Base-by-base conservation (phyloP, 2,797 vertebrate genomes). In the Mastacembelus armatus region DNA sequence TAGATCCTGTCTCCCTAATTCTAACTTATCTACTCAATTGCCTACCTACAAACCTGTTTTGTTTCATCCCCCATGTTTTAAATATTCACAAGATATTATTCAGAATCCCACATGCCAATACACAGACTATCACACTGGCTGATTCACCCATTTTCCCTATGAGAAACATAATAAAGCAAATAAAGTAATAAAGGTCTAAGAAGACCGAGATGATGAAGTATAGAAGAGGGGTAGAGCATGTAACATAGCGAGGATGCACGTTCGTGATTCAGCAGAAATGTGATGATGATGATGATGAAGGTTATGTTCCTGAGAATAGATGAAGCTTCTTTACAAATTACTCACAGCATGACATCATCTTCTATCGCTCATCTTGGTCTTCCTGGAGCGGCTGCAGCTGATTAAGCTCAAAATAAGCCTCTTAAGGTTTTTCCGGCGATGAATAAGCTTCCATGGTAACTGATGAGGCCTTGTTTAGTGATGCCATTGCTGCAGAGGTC, bases 381-480 rank as follows among this genome's bases (percentile, higher is more conserved):
- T 86, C 55, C 35, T 68, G 80, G 42, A 72, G 82, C 44, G 72
- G 42, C 45, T 71, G 71, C 66, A 62, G 71, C 60, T 77, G 77
- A 81, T 85, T 71, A 81, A 36, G 51, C 76, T 89, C 73, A 47
- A 16, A 70, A 47, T 80, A 83, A 90, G 69, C 83, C 82, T 85
- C 82, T 84, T 64, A 67, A 68, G 70, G 60, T 63, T 76, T 65
- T 75, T 67, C 68, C 12, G 19, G 51, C 65, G 16, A 40, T 74
- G 82, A 85, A 69, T 78, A 44, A 71, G 74, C 62, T 80, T 66
- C 77, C 74, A 75, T 77, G 67, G 83, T 47, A 79, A 85, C 79
- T 32, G 72, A 82, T 48, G 40, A 80, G 76, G 63, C 49, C 33
- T 68, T 51, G 57, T 86, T 77, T 71, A 71, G 64, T 30, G 69